A percentile compares a stretch with the other conserved stretches of the same genome.
Evolutionary conservation across 2,888 invertebrate species (phyloP).

Genomic region (Volucella inanis): DNA sequence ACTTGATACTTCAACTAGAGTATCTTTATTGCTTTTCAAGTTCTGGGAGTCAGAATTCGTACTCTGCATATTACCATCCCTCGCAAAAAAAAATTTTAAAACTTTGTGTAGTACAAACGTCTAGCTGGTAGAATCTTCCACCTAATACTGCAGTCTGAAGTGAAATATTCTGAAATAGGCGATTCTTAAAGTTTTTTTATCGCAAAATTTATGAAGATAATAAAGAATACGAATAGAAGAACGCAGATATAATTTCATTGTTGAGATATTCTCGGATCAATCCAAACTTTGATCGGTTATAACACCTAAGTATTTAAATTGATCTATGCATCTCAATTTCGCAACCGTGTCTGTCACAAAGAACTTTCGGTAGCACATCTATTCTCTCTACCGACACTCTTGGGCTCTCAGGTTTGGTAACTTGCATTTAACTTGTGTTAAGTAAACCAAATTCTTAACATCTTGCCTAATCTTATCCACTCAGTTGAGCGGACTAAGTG

Average conservation of each 20-base stretch:
- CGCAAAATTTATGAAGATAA: neutral
- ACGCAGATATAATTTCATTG: neutral
- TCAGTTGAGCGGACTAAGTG: neutral
- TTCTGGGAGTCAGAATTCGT: too few species aligned
- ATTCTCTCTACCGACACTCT: neutral
- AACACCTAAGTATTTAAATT: neutral
- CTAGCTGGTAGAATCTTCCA: too few species aligned
- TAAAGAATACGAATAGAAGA: neutral
- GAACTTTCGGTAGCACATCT: too few species aligned
- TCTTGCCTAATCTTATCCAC: too few species aligned
- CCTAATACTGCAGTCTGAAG: neutral
- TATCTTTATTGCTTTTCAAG: too few species aligned
- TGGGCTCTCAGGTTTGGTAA: too few species aligned
- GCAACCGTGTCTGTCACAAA: neutral
- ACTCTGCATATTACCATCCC: too few species aligned
- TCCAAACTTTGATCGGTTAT: neutral
- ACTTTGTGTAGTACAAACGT: too few species aligned
- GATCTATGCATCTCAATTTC: neutral
- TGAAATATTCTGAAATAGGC: neutral
- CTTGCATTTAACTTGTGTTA: too few species aligned
- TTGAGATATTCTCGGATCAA: neutral
- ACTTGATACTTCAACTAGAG: too few species aligned
- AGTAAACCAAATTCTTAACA: too few species aligned
- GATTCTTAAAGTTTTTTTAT: neutral
- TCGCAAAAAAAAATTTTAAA: too few species aligned